Conservation (phyloP, 2,888 invertebrate genomes). For the Andrena dorsata region DNA sequence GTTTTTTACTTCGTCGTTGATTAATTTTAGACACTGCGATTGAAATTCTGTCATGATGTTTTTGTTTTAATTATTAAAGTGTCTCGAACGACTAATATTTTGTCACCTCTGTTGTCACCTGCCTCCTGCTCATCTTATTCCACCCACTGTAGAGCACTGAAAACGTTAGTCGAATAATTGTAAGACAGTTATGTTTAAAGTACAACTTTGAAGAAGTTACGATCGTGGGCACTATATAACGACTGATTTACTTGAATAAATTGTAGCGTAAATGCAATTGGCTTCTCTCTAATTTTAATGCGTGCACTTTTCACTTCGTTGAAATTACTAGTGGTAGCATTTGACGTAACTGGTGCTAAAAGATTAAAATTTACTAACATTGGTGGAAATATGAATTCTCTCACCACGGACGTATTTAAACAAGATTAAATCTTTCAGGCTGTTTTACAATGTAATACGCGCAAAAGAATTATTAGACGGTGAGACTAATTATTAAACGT, state of each 20-base stretch:
- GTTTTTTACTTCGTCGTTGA: slow-evolving; percentile 62
- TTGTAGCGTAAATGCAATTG: too few species aligned
- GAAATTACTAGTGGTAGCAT: neutral
- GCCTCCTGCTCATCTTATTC: neutral
- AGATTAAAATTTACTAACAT: neutral
- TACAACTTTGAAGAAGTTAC: neutral
- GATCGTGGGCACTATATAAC: too few species aligned
- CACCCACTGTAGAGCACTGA: neutral
- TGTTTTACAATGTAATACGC: too few species aligned
- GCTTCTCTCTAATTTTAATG: neutral
- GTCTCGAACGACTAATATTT: slow-evolving; percentile 13
- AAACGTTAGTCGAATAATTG: neutral
- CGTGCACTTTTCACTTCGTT: neutral
- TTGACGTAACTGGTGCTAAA: too few species aligned
- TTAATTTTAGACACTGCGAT: slow-evolving; percentile 62
- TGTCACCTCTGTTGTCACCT: neutral
- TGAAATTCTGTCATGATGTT: slow-evolving; percentile 27
- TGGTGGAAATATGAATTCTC: neutral
- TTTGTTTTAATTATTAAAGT: slow-evolving; percentile 57
- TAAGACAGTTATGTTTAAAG: neutral
- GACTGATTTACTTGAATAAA: too few species aligned
- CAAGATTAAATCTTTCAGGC: neutral
- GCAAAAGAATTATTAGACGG: too few species aligned
- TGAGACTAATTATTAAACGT: too few species aligned
- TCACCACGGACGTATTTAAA: neutral